A percentile compares a stretch with the other conserved stretches of the same genome.
Conservation (phyloP, 2,888 invertebrate species). For the Apotomis turbidana region DNA sequence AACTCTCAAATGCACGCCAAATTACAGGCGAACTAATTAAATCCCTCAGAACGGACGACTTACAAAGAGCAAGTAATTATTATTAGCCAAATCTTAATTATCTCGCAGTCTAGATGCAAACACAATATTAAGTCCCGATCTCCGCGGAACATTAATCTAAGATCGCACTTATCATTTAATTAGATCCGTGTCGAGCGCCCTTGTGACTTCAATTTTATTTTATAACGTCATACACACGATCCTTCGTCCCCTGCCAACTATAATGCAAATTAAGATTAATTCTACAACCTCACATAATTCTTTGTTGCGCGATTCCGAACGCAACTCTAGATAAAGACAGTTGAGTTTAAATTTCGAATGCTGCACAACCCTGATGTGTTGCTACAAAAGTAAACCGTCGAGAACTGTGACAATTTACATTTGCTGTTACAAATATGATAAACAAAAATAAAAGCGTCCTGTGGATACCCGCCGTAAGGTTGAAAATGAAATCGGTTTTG, state of each 20-base stretch:
- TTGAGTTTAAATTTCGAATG: neutral
- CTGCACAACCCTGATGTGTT: neutral
- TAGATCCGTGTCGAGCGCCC: constrained; percentile 79
- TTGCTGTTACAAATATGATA: constrained; percentile 41
- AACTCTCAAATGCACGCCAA: neutral
- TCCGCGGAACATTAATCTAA: constrained; percentile 77
- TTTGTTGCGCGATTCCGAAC: neutral
- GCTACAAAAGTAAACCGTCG: constrained; percentile 7
- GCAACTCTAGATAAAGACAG: neutral
- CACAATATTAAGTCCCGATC: constrained; percentile 64
- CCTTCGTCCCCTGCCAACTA: constrained; percentile 66
- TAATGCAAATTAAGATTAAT: constrained; percentile 48
- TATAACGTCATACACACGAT: constrained; percentile 83
- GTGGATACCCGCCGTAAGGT: constrained; percentile 48
- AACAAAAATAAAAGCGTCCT: constrained; percentile 43
- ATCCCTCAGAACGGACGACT: constrained; percentile 9
- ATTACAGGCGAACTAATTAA: constrained; percentile 29
- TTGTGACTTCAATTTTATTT: constrained; percentile 82
- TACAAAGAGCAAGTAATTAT: constrained; percentile 38
- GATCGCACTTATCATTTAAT: constrained; percentile 82
- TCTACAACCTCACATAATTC: constrained; percentile 7
- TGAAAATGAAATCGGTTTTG: constrained; percentile 48
- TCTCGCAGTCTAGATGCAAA: constrained; percentile 52
- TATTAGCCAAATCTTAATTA: constrained; percentile 47
- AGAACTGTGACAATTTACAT: constrained; percentile 40